Evolutionary conservation across 2,888 invertebrate genomes (phyloP), one percentile per base, ranked within the genome.

Genomic region (Tubulanus polymorphus): DNA sequence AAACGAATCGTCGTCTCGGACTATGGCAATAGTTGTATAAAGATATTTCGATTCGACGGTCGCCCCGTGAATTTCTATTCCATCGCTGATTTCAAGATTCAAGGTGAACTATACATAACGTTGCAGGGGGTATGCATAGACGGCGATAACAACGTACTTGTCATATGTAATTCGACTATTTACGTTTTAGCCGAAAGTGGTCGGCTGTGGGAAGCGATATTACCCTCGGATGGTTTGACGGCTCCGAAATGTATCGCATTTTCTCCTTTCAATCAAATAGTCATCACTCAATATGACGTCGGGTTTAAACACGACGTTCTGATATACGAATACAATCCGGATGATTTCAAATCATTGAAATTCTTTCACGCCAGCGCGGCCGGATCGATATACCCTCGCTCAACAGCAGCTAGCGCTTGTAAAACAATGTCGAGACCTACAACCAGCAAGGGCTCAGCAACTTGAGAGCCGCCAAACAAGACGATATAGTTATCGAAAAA

Each of bases 1-100:
- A 70, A 70, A 53, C 71, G 72, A 52, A 75, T 75, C 48, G 63
- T 73, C 46, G 72, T 75, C 15, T 71, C 72, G 1, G 74, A 75
- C 60, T 70, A 71, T 18, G 74, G 75, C 28, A 75, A 75, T 61
- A 69, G 67, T 60, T 65, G 67, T 57, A 66, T 75, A 29, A 75
- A 75, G 63, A 67, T 73, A 60, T 75, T 74, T 65, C 67, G 65
- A 53, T 70, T 73, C 50, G 68, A 69, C 56, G 74, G 75, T 6
- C 65, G 64, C 48, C 57, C 72, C 2, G 63, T 74, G 35, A 62
- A 71, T 26, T 60, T 62, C 50, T 73, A 71, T 52, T 60, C 63
- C 28, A 63, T 66, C 53, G 55, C 58, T 28, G 71, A 74, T 48
- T 75, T 73, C 57, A 65, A 67, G 35, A 56, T 75, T 5, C 64